Percentiles rank a stretch among this genome's conserved stretches.
phyloP scores from a whole-genome alignment of 2,888 invertebrate genomes.

The Eutolmus rufibarbis region DNA sequence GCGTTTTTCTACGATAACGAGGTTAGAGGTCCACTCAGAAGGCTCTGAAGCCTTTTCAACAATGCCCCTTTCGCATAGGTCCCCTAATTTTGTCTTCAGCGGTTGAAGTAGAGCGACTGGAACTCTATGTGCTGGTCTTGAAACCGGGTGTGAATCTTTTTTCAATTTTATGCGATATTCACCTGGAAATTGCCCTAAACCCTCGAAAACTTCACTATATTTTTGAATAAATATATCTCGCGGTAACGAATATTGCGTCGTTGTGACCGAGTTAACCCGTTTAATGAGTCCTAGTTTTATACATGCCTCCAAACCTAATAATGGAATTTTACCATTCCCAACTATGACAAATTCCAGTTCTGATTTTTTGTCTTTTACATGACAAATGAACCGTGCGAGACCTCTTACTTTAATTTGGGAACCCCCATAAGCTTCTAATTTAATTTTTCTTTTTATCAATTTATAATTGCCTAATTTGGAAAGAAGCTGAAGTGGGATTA shows the following conservation, averaged over 20 bases:
- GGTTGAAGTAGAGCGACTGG: neutral
- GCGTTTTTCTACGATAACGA: no score
- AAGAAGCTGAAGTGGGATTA: neutral
- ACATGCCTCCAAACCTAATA: neutral
- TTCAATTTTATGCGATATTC: neutral
- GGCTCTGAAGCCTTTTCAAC: neutral
- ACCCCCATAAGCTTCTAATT: no score
- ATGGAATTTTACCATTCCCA: neutral
- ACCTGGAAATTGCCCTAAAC: neutral
- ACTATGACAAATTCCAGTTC: neutral
- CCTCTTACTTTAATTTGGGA: neutral
- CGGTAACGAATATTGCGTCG: neutral
- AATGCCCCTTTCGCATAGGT: neutral
- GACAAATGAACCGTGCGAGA: neutral
- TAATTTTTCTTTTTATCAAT: no score
- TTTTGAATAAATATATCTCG: neutral
- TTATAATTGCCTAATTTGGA: no score
- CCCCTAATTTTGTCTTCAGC: neutral
- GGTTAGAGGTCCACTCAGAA: neutral
- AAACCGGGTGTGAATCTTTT: no score
- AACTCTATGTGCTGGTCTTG: neutral
- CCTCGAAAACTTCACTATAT: neutral
- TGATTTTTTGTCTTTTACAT: neutral
- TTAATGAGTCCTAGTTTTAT: neutral
- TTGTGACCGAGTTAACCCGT: neutral